phyloP scores from a whole-genome alignment of 1,140 invertebrate species.

The Tetragnatha versicolor region DNA sequence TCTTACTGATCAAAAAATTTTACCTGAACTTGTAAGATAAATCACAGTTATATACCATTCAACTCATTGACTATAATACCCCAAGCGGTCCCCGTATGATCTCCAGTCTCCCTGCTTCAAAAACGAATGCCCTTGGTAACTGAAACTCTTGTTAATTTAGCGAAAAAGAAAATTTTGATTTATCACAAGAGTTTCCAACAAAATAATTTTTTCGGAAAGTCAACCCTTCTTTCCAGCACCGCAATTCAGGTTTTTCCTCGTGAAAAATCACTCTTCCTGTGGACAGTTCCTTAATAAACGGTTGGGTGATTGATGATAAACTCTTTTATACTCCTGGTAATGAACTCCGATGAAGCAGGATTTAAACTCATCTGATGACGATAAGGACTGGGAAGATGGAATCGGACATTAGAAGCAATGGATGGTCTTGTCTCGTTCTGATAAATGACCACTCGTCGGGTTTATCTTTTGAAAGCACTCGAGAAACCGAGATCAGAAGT shows the following conservation, averaged over 20 bases:
- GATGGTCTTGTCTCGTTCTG: background rate
- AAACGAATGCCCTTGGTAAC: no score
- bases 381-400: background rate
- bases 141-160: no score
- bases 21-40: no score
- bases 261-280: no score
- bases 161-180: no score
- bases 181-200: no score
- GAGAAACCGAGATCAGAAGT: background rate
- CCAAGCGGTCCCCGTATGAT: no score
- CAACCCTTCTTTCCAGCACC: background rate
- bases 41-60: no score
- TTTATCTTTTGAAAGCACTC: slow-evolving; percentile 1
- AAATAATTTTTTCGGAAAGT: background rate
- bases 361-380: slow-evolving; percentile 4
- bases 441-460: background rate
- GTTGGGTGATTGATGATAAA: background rate
- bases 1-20: no score
- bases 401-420: slow-evolving; percentile 11
- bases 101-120: no score
- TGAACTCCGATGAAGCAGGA: background rate
- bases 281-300: background rate
- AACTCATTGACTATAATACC: no score
- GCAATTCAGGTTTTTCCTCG: no score
- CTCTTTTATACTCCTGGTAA: background rate